These are phyloP conservation scores for Sinodicranocentrus sp. DNA, from an alignment of 2,888 invertebrate genomes.

Conservation along the genomic window DNA sequence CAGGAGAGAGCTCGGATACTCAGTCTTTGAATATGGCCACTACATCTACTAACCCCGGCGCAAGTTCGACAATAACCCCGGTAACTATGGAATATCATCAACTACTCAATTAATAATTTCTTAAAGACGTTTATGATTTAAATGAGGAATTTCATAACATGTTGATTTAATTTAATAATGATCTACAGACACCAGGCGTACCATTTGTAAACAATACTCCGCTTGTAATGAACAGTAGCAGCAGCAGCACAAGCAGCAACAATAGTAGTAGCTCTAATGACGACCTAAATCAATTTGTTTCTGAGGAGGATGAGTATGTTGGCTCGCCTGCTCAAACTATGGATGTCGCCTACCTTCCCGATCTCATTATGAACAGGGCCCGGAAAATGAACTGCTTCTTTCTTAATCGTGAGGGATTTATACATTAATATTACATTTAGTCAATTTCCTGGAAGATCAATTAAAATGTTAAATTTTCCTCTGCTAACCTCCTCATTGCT, in stretches of 20 bases:
- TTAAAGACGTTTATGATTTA: background rate
- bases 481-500: background rate
- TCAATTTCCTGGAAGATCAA: background rate
- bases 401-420: conserved; percentile 44
- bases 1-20: conserved; percentile 10
- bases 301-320: conserved; percentile 60
- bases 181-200: background rate
- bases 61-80: conserved; percentile 16
- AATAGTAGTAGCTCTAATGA: conserved; percentile 61
- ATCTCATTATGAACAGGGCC: conserved; percentile 65
- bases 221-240: conserved; percentile 54
- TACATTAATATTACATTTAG: background rate
- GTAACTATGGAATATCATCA: conserved; percentile 1
- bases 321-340: conserved; percentile 53
- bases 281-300: conserved; percentile 61
- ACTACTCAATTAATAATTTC: background rate
- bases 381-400: conserved; percentile 65
- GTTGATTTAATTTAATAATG: background rate
- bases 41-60: conserved; percentile 25
- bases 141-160: background rate
- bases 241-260: conserved; percentile 59
- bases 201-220: conserved; percentile 41
- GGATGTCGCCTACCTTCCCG: conserved; percentile 60
- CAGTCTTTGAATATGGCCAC: conserved; percentile 35
- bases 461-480: too few relatives aligned